Evolutionary conservation across 2,113 vertebrate genomes (phyloP).

Genomic region (Corapipo altera): DNA sequence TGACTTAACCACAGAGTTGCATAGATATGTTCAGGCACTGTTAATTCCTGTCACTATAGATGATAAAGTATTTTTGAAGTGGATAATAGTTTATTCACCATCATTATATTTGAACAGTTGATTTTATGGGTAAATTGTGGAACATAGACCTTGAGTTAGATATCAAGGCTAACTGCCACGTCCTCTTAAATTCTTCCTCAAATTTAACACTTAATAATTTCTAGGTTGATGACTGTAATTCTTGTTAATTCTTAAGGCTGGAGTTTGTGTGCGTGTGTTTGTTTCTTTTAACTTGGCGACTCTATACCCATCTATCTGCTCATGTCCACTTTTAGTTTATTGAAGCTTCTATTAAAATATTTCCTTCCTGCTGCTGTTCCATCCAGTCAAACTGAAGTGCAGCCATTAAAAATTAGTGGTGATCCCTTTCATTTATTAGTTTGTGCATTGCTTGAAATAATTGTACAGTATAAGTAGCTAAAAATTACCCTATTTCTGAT

Average conservation of each 20-base stretch:
- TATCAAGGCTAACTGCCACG: neutral
- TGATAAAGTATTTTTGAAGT: neutral
- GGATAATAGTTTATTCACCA: neutral
- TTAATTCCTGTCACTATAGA: neutral
- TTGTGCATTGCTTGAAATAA: neutral
- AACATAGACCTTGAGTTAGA: neutral
- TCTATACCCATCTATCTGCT: neutral
- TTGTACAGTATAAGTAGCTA: neutral
- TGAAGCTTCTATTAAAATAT: neutral
- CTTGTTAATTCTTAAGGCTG: neutral
- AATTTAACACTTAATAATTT: neutral
- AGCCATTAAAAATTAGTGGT: neutral
- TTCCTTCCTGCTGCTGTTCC: neutral
- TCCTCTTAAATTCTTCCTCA: neutral
- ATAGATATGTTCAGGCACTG: neutral
- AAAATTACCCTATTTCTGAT: neutral
- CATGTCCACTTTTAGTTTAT: neutral
- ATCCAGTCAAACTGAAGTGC: neutral
- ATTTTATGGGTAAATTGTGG: neutral
- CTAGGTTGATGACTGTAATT: neutral
- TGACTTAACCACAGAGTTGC: neutral
- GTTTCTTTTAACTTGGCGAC: neutral
- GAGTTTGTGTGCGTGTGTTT: neutral
- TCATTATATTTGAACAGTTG: neutral
- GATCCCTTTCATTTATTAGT: neutral